These are phyloP conservation scores for Drosophila repleta DNA, from an alignment of 1,140 invertebrate species.

Conservation along the genomic window DNA sequence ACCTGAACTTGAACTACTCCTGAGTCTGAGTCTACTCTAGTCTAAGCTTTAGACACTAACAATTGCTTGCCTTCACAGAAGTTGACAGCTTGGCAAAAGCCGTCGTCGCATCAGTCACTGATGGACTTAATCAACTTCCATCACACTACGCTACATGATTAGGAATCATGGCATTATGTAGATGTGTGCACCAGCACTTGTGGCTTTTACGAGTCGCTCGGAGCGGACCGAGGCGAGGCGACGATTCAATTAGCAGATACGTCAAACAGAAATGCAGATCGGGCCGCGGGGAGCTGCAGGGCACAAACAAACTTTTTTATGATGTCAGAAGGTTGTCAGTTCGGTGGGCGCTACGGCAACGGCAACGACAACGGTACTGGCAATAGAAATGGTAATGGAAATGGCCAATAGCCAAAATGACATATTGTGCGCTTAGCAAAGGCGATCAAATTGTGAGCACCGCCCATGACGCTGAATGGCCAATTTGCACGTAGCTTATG, in stretches of 20 bases:
- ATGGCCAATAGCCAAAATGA: conserved; percentile 45
- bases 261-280: conserved; percentile 13
- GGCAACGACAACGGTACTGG: no score
- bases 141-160: not conserved
- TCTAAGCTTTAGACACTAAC: no score
- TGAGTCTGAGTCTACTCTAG: no score
- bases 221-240: conserved; percentile 14
- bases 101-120: not conserved
- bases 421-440: conserved; percentile 40
- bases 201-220: conserved; percentile 13
- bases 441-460: conserved; percentile 20
- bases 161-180: conserved; percentile 10
- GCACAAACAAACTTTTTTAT: conserved; percentile 55
- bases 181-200: conserved; percentile 8
- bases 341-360: conserved; percentile 3
- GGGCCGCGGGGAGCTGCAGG: not conserved
- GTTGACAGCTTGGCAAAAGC: not conserved
- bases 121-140: conserved; percentile 9
- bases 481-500: conserved; percentile 42
- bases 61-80: not conserved
- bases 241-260: conserved; percentile 62
- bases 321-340: conserved; percentile 31
- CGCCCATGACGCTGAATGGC: not conserved
- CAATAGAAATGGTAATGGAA: conserved; percentile 33
- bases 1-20: no score